A percentile compares a stretch with the other conserved stretches of the same genome.
Evolutionary conservation across 2,113 vertebrate species (phyloP).

Genomic region (Macrotus californicus): DNA sequence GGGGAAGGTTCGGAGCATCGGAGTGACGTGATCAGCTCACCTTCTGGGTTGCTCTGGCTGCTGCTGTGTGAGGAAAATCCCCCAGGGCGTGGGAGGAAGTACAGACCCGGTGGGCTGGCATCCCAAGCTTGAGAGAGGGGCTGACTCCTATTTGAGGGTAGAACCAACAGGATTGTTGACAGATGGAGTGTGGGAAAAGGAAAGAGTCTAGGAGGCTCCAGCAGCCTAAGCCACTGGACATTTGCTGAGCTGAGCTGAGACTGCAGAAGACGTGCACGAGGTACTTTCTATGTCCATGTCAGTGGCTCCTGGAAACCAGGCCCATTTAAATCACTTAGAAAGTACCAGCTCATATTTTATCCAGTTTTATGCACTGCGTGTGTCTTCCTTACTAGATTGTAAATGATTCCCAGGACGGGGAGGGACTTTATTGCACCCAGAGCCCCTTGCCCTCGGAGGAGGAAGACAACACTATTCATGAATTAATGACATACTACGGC

Average conservation of each 20-base stretch:
- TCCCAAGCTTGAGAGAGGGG: background rate
- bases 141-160: background rate
- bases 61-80: background rate
- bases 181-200: background rate
- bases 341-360: background rate
- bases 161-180: background rate
- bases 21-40: background rate
- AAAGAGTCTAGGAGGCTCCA: background rate
- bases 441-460: background rate
- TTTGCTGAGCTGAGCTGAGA: background rate
- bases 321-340: background rate
- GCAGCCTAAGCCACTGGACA: background rate
- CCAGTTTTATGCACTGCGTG: background rate
- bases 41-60: background rate
- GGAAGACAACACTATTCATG: background rate
- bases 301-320: background rate
- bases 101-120: background rate
- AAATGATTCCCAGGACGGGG: background rate
- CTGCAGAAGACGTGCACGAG: background rate
- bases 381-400: background rate
- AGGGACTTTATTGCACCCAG: background rate
- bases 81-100: background rate
- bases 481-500: background rate
- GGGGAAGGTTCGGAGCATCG: background rate
- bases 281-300: background rate